Evolutionary conservation across 2,888 invertebrate species (phyloP).

Genomic region (Stramonita haemastoma): DNA sequence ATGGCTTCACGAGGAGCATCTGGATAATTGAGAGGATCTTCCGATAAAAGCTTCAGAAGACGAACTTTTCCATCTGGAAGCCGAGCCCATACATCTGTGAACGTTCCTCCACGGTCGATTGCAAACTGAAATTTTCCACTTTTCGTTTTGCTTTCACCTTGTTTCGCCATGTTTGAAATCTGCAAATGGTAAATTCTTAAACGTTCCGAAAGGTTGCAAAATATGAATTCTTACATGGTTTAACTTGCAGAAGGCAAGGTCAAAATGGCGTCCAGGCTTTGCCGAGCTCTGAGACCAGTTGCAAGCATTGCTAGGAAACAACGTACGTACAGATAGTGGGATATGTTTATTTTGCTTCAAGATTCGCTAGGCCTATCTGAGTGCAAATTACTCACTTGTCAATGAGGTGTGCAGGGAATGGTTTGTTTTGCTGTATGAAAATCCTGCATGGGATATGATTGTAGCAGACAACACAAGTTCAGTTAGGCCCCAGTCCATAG

Average conservation of each 20-base stretch:
- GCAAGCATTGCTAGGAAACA: slow-evolving; percentile 44
- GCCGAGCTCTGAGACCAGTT: slow-evolving; percentile 55
- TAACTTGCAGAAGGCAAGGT: slow-evolving; percentile 35
- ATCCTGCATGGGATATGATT: too few relatives aligned
- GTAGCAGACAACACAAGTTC: too few relatives aligned
- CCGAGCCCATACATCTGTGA: slow-evolving; percentile 96
- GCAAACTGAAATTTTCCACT: slow-evolving; percentile 88
- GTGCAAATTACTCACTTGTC: too few relatives aligned
- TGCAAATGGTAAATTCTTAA: not conserved
- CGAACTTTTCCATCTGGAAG: slow-evolving; percentile 90
- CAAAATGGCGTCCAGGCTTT: slow-evolving; percentile 62
- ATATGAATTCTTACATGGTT: not conserved
- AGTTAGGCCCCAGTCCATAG: too few relatives aligned
- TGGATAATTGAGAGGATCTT: slow-evolving; percentile 93
- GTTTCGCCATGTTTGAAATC: not conserved
- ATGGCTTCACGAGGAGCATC: slow-evolving; percentile 99
- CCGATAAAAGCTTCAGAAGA: slow-evolving; percentile 95
- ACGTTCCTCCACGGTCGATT: slow-evolving; percentile 98
- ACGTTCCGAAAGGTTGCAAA: not conserved
- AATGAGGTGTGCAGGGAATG: too few relatives aligned
- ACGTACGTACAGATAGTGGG: slow-evolving; percentile 23
- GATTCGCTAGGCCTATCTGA: too few relatives aligned
- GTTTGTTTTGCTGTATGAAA: too few relatives aligned
- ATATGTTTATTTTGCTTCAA: too few relatives aligned
- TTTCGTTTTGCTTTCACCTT: slow-evolving; percentile 24